These are phyloP conservation scores for Lymantria dispar DNA, from an alignment of 2,888 invertebrate species.

Conservation along the genomic window DNA sequence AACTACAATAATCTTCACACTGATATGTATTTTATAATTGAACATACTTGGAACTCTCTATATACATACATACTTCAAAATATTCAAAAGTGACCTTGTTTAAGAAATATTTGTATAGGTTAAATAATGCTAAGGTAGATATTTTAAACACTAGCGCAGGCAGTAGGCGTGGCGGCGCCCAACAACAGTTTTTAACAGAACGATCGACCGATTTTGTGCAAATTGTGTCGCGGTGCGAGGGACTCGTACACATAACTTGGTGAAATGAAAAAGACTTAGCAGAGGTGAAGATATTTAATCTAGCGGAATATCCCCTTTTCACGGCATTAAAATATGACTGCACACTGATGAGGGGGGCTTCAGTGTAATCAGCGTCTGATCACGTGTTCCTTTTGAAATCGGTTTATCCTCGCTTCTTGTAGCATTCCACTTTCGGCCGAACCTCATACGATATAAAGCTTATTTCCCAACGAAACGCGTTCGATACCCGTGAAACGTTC, in stretches of 20 bases:
- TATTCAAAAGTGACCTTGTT: too few species aligned
- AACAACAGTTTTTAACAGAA: background rate
- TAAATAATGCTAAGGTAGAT: background rate
- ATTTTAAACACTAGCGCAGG: background rate
- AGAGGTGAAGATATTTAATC: slow-evolving; percentile 50
- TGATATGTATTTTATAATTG: too few species aligned
- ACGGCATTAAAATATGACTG: slow-evolving; percentile 79
- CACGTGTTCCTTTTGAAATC: slow-evolving; percentile 78
- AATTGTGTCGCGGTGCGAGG: slow-evolving; percentile 3
- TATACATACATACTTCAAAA: too few species aligned
- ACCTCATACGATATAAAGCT: slow-evolving; percentile 32
- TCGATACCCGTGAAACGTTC: slow-evolving; percentile 44
- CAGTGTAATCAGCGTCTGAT: slow-evolving; percentile 75
- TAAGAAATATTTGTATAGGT: background rate
- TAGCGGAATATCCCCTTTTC: slow-evolving; percentile 62
- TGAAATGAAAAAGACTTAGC: slow-evolving; percentile 26
- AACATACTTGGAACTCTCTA: too few species aligned
- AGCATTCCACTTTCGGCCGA: slow-evolving; percentile 44
- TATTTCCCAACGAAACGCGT: slow-evolving; percentile 28
- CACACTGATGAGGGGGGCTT: slow-evolving; percentile 38
- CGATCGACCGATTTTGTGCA: slow-evolving; percentile 1
- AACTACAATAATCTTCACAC: too few species aligned
- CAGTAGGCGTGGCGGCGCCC: background rate
- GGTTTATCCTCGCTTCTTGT: slow-evolving; percentile 66
- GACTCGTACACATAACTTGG: slow-evolving; percentile 3